These are phyloP conservation scores for Lasioglossum oenotherae DNA, from an alignment of 2,888 invertebrate genomes.

Conservation along the genomic window DNA sequence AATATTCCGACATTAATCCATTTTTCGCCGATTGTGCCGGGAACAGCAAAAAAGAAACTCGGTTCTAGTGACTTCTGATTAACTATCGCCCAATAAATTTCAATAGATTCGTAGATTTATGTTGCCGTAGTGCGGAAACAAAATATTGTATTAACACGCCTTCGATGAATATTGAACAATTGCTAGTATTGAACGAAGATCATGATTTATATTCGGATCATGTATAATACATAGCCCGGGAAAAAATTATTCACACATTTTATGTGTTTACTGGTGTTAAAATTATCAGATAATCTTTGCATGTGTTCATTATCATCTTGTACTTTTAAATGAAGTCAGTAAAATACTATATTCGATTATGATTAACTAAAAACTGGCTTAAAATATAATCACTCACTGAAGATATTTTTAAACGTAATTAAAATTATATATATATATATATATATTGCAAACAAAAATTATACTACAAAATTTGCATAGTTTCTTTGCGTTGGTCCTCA, in stretches of 20 bases:
- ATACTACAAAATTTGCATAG: background rate
- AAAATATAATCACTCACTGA: background rate
- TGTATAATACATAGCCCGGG: background rate
- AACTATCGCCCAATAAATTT: conserved; percentile 5
- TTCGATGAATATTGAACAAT: background rate
- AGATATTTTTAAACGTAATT: background rate
- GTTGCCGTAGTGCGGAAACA: background rate
- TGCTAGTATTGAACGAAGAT: background rate
- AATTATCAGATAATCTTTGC: background rate
- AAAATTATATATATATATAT: background rate
- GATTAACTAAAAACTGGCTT: too few relatives aligned
- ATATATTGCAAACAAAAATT: background rate
- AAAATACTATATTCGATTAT: background rate
- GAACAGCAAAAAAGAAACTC: background rate
- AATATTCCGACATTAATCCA: conserved; percentile 11
- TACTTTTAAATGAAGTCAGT: too few relatives aligned
- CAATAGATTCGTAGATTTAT: background rate
- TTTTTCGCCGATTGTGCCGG: background rate
- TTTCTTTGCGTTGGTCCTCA: background rate
- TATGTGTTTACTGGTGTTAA: background rate
- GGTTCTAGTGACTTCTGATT: background rate
- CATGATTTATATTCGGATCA: background rate
- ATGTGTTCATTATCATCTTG: background rate
- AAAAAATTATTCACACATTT: background rate
- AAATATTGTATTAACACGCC: background rate